Conservation (phyloP, 2,888 invertebrate species). For the Drosophila siamana region DNA sequence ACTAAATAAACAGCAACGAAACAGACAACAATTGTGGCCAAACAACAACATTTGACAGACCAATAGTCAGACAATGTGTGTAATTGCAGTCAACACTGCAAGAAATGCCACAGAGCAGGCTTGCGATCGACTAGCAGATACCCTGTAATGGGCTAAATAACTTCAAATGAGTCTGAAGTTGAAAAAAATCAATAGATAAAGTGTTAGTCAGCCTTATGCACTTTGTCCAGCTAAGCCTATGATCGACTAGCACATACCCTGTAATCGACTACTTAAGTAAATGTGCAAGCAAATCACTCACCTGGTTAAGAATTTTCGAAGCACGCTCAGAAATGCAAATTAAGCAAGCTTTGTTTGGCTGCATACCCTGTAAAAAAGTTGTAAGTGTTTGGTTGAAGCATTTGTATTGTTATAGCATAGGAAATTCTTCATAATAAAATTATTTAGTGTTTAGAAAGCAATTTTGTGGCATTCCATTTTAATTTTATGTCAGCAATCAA, state of each 20-base stretch:
- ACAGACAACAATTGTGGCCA: not conserved
- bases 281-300: not conserved
- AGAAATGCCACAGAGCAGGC: not conserved
- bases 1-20: slow-evolving; percentile 10
- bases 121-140: not conserved
- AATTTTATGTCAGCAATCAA: too few species aligned
- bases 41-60: slow-evolving; percentile 6
- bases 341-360: too few species aligned
- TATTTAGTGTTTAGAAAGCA: too few species aligned
- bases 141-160: not conserved
- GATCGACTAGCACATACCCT: slow-evolving; percentile 1
- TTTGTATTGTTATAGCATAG: too few species aligned
- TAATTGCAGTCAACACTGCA: not conserved
- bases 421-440: too few species aligned
- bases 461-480: too few species aligned
- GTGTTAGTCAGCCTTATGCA: too few species aligned
- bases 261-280: not conserved
- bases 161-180: not conserved
- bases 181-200: too few species aligned
- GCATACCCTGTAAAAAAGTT: slow-evolving; percentile 5
- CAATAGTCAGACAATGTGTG: not conserved
- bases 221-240: not conserved
- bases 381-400: too few species aligned
- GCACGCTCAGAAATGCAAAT: too few species aligned
- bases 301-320: not conserved